Base-by-base conservation (phyloP, 2,888 invertebrate genomes). In the Lasioglossum zephyrum region DNA sequence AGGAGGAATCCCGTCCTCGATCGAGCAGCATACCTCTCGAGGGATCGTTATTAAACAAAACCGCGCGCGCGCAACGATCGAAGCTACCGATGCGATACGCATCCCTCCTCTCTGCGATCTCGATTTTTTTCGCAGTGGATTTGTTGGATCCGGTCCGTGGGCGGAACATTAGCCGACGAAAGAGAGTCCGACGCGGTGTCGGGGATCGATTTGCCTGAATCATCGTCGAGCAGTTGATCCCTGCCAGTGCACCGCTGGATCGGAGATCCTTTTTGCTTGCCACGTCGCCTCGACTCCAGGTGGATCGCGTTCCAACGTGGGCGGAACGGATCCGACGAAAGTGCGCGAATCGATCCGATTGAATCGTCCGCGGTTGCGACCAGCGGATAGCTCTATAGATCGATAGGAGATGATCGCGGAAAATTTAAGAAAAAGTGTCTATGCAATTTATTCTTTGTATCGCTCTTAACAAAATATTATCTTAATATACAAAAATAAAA, bases 151-250 rank as follows among this genome's bases (percentile, higher is more conserved):
- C 78, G 83, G 2, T 39, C 41, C 83, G 87, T 87, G 87, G 87
- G 87, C 86, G 87, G 80, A 83, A 86, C 83, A 83, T 86, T 83
- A 87, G 86, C 86, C 70, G 86, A 86, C 86, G 87, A 87, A 87
- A 87, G 87, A 86, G 86, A 75, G 83, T 66, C 74, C 82, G 36
- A 4, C 36, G 66, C 66, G 18, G 79, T 36, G 81, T 18, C 22
- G 79, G 63, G 53, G 86, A 87, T 86, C 87, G 87, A 87, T 87
- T 87, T 83, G 86, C 83, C 86, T 83, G 87, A 86, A 87, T 87
- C 86, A 87, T 87, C 87, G 86, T 83, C 69, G 78, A 86, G 77
- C 86, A 26, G 74, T 80, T 49, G 86, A 86, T 87, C 81, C 72
- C n/a, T 63, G 44, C 85, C 77, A 66, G 70, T 36, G 73, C 66